Base-by-base conservation (phyloP, 2,888 invertebrate species). In the Eristalis tenax region DNA sequence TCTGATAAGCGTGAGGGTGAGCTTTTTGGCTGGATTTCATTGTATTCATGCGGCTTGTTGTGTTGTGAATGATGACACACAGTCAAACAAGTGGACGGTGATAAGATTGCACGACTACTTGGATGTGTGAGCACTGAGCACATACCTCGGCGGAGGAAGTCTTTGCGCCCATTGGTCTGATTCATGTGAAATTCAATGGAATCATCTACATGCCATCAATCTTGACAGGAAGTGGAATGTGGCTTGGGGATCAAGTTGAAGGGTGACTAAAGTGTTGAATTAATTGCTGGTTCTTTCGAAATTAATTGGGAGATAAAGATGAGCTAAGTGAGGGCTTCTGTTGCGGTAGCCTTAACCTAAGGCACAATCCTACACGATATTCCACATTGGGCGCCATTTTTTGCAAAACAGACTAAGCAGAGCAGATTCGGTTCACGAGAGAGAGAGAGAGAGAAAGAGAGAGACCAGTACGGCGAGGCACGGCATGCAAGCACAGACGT, bases 121-220 rank as follows among this genome's bases (percentile, higher is more conserved):
- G 11, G 22, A 68, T 22, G 10, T 6, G n/a, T 23, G 35, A n/a
- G 38, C 50, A 50, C 50, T 23, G 35, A n/a, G 38, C 50, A 50
- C 50, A 50, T 50, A 61, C 13, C 26, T 38, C 32, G 32, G 0
- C 11, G 64, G 1, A 26, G 69, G 59, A 23, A 70, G 80, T 28
- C 64, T 35, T 32, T 28, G 26, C 40, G 57, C 63, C 23, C 38
- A 59, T 74, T 73, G 64, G 38, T 70, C 82, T 82, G 83, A 87
- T 78, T 87, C 87, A 87, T 71, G 57, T 56, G 35, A 22, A n/a
- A 63, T 87, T 83, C 83, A 18, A 13, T 2, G 83, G 79, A 87
- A 73, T 87, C 3, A 5, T 18, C 50, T 8, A 0, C 50, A 50
- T 50, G 35, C 63, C 63, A 26, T 71, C 79, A 63, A 61, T 23